Percentiles rank a stretch among this genome's conserved stretches.
Conservation (phyloP, 2,797 vertebrate species). For the Xiphorhynchus erythropygius region DNA sequence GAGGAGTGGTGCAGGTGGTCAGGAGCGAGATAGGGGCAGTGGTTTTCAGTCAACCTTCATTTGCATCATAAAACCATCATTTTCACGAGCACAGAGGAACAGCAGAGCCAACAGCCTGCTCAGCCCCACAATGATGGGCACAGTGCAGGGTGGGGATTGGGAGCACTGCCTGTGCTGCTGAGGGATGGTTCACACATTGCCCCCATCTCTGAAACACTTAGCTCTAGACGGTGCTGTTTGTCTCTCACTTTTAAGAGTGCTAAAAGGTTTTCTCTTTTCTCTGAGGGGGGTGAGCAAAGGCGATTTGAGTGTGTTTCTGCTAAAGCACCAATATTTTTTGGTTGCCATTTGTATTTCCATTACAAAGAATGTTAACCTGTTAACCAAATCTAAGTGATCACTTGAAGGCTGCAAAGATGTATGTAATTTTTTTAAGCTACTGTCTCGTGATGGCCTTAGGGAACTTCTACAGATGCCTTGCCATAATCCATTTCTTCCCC, state of each 20-base stretch:
- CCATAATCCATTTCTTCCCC: conserved; percentile 60
- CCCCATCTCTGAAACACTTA: not conserved
- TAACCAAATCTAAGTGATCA: conserved; percentile 11
- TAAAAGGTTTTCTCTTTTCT: conserved; percentile 44
- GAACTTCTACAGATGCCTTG: conserved; percentile 57
- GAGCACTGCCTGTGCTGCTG: not conserved
- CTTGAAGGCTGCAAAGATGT: not conserved
- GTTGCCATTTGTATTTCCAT: not conserved
- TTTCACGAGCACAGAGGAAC: not conserved
- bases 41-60: not conserved
- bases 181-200: not conserved
- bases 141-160: fast-evolving
- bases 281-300: not conserved
- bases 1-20: not conserved
- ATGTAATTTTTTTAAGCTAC: not conserved
- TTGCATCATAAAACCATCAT: not conserved
- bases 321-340: not conserved
- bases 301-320: not conserved
- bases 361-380: not conserved
- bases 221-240: not conserved
- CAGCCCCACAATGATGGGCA: not conserved
- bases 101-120: not conserved
- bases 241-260: conserved; percentile 21
- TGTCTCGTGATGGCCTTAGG: conserved; percentile 1
- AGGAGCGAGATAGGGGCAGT: not conserved